phyloP scores from a whole-genome alignment of 2,113 vertebrate genomes.

The Rhea americana region DNA sequence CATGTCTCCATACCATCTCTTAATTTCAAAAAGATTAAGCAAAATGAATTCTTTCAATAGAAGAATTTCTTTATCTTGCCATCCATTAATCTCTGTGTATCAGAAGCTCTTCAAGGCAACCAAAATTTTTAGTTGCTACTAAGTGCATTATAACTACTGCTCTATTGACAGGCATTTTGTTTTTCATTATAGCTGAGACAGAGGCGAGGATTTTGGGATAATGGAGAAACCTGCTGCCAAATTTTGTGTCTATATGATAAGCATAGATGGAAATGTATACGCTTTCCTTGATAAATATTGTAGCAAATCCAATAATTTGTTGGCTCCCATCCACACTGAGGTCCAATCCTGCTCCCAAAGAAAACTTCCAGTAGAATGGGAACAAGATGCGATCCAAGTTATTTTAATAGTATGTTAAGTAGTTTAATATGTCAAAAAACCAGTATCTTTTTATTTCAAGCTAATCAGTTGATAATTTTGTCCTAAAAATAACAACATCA shows the following conservation, averaged over 20 bases:
- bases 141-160: slow-evolving; percentile 37
- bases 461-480: background rate
- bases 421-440: background rate
- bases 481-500: background rate
- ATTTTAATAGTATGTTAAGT: background rate
- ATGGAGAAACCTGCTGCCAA: background rate
- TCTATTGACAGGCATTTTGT: slow-evolving; percentile 39
- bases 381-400: background rate
- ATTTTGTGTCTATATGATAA: background rate
- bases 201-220: background rate
- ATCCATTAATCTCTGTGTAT: slow-evolving; percentile 52
- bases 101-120: slow-evolving; percentile 63
- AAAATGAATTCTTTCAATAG: slow-evolving; percentile 61
- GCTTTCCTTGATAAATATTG: background rate
- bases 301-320: background rate
- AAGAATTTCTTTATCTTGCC: slow-evolving; percentile 64
- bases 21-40: slow-evolving; percentile 74
- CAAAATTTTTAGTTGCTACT: slow-evolving; percentile 63
- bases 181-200: slow-evolving; percentile 34
- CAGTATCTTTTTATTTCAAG: background rate
- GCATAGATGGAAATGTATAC: background rate
- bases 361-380: background rate
- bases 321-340: background rate
- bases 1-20: slow-evolving; percentile 53
- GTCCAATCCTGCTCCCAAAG: background rate